These are phyloP conservation scores for Magallana angulata DNA, from an alignment of 1,140 invertebrate genomes.

Conservation along the genomic window DNA sequence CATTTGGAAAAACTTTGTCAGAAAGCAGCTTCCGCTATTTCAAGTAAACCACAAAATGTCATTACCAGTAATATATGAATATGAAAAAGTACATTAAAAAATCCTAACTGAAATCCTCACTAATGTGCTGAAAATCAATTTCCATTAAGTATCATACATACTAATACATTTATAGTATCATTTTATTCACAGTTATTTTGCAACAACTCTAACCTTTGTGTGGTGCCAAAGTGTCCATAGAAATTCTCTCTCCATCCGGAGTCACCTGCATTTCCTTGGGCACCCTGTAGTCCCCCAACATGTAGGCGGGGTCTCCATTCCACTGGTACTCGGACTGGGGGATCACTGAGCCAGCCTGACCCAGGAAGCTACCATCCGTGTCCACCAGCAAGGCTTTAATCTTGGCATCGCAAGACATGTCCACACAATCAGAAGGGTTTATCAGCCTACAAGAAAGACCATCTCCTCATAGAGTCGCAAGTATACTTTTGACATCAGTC, in stretches of 20 bases:
- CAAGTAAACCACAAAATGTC: too few species aligned
- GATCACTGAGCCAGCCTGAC: constrained; percentile 61
- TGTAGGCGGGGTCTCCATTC: constrained; percentile 68
- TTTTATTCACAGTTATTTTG: too few species aligned
- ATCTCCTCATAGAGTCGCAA: too few species aligned
- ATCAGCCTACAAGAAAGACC: constrained; percentile 64
- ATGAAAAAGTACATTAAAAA: too few species aligned
- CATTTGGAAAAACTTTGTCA: too few species aligned
- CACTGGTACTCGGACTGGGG: constrained; percentile 74
- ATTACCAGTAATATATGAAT: too few species aligned
- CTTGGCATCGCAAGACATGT: constrained; percentile 78
- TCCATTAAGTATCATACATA: too few species aligned
- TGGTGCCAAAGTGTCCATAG: constrained; percentile 59
- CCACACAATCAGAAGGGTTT: constrained; percentile 76
- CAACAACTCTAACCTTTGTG: constrained; percentile 63
- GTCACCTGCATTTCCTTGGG: constrained; percentile 71
- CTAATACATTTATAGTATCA: too few species aligned
- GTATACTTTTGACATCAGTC: too few species aligned
- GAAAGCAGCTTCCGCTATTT: too few species aligned
- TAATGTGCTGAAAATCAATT: too few species aligned
- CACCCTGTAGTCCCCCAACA: constrained; percentile 77
- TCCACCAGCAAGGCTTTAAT: constrained; percentile 75
- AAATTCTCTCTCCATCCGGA: constrained; percentile 63
- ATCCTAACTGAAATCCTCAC: too few species aligned
- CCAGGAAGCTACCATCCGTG: constrained; percentile 66